Evolutionary conservation across 2,797 vertebrate genomes (phyloP).

Genomic region (Thunnus albacares): DNA sequence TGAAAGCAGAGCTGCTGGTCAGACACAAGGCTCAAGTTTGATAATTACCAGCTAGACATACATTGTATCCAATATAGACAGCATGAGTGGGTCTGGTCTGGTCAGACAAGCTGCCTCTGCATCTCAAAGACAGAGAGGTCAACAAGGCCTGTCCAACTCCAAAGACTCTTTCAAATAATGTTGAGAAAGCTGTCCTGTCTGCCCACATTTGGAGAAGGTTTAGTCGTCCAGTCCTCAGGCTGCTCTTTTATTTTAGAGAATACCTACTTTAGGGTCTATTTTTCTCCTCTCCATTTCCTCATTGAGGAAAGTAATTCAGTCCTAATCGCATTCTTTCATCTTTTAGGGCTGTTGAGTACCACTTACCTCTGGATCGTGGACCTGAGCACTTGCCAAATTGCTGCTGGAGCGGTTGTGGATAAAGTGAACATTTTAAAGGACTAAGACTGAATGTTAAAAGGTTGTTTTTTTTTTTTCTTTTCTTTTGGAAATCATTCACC

Average conservation of each 20-base stretch:
- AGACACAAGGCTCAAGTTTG: no score
- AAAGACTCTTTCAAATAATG: no score
- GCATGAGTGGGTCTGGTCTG: no score
- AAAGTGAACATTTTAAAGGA: slow-evolving; percentile 4
- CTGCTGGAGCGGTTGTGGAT: neutral
- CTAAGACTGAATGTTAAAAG: neutral
- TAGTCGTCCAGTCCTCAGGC: neutral
- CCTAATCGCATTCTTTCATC: neutral
- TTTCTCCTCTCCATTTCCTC: neutral
- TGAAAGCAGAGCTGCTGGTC: no score
- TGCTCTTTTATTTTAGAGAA: neutral
- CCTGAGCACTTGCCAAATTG: neutral
- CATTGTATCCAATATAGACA: no score
- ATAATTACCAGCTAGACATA: no score
- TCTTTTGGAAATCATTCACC: neutral
- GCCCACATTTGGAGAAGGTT: neutral
- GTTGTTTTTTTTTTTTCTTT: neutral
- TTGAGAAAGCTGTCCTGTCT: no score
- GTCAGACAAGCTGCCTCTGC: no score
- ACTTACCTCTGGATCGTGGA: neutral
- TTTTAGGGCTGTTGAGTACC: neutral
- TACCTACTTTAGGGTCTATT: neutral
- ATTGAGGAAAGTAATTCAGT: neutral
- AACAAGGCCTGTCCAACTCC: no score
- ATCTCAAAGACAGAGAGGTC: no score